Evolutionary conservation across 2,797 vertebrate species (phyloP).

Genomic region (Helicolenus hilgendorfi): DNA sequence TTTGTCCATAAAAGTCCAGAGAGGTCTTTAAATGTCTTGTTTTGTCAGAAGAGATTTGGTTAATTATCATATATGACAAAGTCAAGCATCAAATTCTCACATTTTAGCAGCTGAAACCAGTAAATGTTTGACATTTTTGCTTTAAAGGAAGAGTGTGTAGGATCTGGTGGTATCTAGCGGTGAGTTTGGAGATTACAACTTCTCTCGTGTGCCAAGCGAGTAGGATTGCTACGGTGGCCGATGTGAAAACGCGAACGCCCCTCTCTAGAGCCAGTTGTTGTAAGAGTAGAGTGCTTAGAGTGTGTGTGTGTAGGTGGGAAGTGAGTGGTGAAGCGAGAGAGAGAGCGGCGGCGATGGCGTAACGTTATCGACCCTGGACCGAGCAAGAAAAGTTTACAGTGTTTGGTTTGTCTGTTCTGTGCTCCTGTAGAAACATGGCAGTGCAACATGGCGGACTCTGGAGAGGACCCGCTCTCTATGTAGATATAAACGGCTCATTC

Average conservation of each 20-base stretch:
- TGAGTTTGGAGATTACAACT: background rate
- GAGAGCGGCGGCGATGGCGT: background rate
- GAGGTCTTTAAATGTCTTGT: background rate
- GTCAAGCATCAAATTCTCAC: background rate
- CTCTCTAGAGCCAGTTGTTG: background rate
- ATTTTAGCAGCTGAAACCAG: conserved; percentile 2
- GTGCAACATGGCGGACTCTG: background rate
- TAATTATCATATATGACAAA: background rate
- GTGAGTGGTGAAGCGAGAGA: background rate
- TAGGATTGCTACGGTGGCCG: background rate
- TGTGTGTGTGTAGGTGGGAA: background rate
- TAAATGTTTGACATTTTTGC: background rate
- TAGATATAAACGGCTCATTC: background rate
- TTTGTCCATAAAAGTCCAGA: background rate
- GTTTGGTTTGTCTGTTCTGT: background rate
- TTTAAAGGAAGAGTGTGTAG: background rate
- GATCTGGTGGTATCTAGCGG: too few relatives aligned
- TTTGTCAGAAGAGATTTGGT: background rate
- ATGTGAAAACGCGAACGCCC: background rate
- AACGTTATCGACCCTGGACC: background rate
- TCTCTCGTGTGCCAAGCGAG: background rate
- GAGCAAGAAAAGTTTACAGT: background rate
- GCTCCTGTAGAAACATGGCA: background rate
- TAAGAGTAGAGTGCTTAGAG: background rate
- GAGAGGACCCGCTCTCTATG: background rate